Evolutionary conservation across 2,888 invertebrate species (phyloP).

Genomic region (Trachelus troglodyta): DNA sequence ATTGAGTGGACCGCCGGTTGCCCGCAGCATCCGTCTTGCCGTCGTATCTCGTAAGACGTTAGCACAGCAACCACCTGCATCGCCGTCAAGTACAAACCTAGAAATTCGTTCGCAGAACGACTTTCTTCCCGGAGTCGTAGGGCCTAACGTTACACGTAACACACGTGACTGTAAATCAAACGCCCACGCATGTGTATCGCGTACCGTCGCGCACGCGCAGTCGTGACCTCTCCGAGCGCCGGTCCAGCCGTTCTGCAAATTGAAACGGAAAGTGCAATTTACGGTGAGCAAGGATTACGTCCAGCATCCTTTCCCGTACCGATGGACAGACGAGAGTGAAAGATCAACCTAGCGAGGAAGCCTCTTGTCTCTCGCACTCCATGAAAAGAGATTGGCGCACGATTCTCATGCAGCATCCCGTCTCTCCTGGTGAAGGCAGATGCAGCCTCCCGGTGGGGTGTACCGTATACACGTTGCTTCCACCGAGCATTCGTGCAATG

Average conservation of each 20-base stretch:
- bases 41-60: not conserved
- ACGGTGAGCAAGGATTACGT: not conserved
- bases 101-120: constrained; percentile 40
- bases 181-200: constrained; percentile 27
- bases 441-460: not conserved
- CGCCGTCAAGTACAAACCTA: constrained; percentile 9
- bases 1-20: not conserved
- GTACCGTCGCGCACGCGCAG: not conserved
- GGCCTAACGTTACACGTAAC: constrained; percentile 32
- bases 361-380: not conserved
- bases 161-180: constrained; percentile 45
- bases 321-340: not conserved
- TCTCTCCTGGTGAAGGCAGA: not conserved
- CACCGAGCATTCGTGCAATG: not conserved
- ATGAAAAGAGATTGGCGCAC: not conserved
- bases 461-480: not conserved
- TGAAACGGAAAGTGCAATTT: constrained; percentile 33
- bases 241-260: constrained; percentile 12
- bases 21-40: constrained; percentile 38
- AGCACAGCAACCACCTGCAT: constrained; percentile 26
- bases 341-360: not conserved
- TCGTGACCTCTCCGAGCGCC: not conserved
- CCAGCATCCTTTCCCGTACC: not conserved
- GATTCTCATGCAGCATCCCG: not conserved
- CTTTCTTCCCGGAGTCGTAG: constrained; percentile 37